A percentile compares a stretch with the other conserved stretches of the same genome.
Evolutionary conservation across 2,888 invertebrate species (phyloP).

Genomic region (Machimus atricapillus): DNA sequence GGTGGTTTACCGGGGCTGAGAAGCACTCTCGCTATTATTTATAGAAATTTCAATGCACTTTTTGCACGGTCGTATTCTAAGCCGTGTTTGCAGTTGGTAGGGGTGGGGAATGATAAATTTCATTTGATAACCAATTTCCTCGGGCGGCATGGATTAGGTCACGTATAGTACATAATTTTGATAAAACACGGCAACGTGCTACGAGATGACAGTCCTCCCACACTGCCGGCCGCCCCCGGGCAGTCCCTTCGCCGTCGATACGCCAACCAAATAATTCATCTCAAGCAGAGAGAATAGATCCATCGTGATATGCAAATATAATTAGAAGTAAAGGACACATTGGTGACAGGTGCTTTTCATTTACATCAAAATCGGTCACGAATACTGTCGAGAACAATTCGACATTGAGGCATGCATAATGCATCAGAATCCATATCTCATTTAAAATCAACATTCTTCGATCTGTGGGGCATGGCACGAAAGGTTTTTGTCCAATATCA

Average conservation of each 20-base stretch:
- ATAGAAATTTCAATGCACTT: not conserved
- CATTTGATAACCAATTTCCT: not conserved
- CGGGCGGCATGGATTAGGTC: not conserved
- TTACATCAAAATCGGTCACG: not conserved
- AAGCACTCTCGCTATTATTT: not conserved
- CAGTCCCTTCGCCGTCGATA: not conserved
- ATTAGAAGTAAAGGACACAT: not conserved
- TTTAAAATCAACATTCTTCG: not conserved
- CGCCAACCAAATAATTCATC: not conserved
- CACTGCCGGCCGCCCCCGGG: not conserved
- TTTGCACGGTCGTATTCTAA: not conserved
- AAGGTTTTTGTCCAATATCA: not conserved
- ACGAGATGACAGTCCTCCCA: not conserved
- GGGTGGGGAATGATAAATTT: not conserved
- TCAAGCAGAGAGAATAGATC: not conserved
- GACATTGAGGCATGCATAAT: not conserved
- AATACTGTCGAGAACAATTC: not conserved
- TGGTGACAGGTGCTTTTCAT: not conserved
- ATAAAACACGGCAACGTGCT: not conserved
- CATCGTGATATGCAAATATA: not conserved
- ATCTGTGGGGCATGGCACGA: not conserved
- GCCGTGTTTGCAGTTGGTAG: not conserved
- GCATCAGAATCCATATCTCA: not conserved
- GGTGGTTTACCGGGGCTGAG: not conserved
- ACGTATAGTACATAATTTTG: not conserved